Conservation (phyloP, 2,888 invertebrate genomes). For the Molanna angustata region DNA sequence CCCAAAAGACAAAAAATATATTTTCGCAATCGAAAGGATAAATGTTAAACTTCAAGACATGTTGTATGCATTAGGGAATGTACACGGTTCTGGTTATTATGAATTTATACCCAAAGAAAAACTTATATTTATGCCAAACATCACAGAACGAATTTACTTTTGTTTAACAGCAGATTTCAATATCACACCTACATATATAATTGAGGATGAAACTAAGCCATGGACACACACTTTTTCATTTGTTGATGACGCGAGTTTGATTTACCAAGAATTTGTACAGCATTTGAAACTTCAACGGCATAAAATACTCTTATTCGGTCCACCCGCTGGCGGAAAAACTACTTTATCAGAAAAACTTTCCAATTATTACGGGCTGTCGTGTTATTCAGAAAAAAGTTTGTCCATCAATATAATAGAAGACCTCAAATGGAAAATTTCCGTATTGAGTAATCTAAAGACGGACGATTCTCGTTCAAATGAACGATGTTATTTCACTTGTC, state of each 20-base stretch:
- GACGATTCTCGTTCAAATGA: not conserved
- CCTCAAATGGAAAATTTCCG: conserved; percentile 4
- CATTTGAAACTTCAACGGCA: conserved; percentile 5
- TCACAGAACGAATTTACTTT: conserved; percentile 36
- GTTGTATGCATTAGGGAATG: conserved; percentile 47
- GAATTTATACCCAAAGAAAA: conserved; percentile 57
- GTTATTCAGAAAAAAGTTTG: conserved; percentile 4
- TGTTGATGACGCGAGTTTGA: not conserved
- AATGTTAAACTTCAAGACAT: conserved; percentile 4
- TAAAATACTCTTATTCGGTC: conserved; percentile 44
- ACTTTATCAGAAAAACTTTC: conserved; percentile 55
- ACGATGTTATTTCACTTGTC: not conserved
- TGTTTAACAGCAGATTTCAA: conserved; percentile 1
- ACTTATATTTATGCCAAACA: conserved; percentile 54
- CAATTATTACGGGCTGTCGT: conserved; percentile 53
- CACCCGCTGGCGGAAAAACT: conserved; percentile 65
- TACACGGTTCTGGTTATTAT: conserved; percentile 54
- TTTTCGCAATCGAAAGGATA: conserved; percentile 2
- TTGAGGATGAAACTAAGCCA: not conserved
- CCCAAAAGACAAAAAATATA: conserved; percentile 1
- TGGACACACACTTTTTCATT: conserved; percentile 6
- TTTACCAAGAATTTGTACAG: conserved; percentile 9
- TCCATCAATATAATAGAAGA: not conserved
- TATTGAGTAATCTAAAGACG: not conserved
- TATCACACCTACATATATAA: conserved; percentile 1